A percentile compares a stretch with the other conserved stretches of the same genome.
phyloP scores from a whole-genome alignment of 2,888 invertebrate species.

The Oligia strigilis region DNA sequence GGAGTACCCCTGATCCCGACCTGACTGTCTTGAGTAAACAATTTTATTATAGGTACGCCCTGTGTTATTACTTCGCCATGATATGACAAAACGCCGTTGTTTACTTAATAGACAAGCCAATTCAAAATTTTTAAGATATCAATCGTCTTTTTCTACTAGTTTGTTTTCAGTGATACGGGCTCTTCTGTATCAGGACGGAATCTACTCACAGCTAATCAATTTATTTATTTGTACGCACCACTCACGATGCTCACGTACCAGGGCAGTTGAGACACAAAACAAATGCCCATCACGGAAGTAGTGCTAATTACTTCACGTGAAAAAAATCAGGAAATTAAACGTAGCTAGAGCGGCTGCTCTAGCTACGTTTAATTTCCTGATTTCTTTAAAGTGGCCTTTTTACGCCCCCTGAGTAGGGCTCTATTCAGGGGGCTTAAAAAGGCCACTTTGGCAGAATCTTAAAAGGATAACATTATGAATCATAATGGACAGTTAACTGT shows the following conservation, averaged over 20 bases:
- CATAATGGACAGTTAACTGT: too few species aligned
- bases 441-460: too few species aligned
- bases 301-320: conserved; percentile 17
- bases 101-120: conserved; percentile 14
- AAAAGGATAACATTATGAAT: too few species aligned
- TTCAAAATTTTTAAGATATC: conserved; percentile 17
- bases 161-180: not conserved
- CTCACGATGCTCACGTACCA: not conserved
- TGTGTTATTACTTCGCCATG: not conserved
- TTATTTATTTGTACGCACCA: conserved; percentile 25
- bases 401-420: too few species aligned
- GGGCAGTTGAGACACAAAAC: conserved; percentile 10
- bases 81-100: conserved; percentile 4
- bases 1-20: conserved; percentile 44
- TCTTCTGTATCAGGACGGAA: not conserved
- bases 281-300: conserved; percentile 18
- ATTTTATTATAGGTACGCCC: conserved; percentile 43
- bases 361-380: too few species aligned
- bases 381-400: too few species aligned
- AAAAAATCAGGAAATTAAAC: conserved; percentile 32
- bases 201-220: conserved; percentile 31
- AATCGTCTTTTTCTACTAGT: conserved; percentile 5
- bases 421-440: too few species aligned
- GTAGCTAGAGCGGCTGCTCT: not conserved
- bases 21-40: conserved; percentile 57